Conservation (phyloP, 2,113 vertebrate genomes). For the Benthochromis sp. region DNA sequence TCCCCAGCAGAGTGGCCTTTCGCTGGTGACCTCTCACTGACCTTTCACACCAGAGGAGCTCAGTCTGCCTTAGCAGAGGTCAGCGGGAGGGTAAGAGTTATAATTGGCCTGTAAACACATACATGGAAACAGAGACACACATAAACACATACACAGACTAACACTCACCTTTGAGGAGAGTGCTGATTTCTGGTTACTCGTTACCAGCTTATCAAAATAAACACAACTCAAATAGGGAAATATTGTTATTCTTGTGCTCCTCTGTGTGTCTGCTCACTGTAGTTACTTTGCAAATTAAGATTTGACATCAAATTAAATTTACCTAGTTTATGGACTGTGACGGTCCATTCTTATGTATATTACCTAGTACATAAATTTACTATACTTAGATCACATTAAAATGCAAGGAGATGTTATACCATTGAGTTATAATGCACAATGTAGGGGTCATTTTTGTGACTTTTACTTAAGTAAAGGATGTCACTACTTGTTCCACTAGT, state of each 20-base stretch:
- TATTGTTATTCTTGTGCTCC: not conserved
- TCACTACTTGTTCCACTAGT: not conserved
- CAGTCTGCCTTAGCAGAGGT: conserved; percentile 24
- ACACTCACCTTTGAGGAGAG: not conserved
- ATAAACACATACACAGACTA: not conserved
- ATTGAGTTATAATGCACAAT: not conserved
- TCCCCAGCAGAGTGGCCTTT: not conserved
- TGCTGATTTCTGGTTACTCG: not conserved
- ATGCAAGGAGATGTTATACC: not conserved
- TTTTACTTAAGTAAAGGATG: not conserved
- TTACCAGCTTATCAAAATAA: not conserved
- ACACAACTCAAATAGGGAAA: not conserved
- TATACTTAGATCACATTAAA: not conserved
- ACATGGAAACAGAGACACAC: not conserved
- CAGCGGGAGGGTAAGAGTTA: conserved; percentile 33
- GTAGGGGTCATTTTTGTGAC: not conserved
- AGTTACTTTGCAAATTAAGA: not conserved
- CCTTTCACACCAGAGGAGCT: conserved; percentile 35
- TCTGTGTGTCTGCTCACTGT: not conserved
- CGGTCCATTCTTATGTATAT: not conserved
- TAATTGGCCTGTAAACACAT: conserved; percentile 18
- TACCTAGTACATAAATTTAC: not conserved
- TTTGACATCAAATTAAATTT: not conserved
- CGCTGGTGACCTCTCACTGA: conserved; percentile 27
- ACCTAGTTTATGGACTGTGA: not conserved